Conservation (phyloP, 2,888 invertebrate species). For the Julus scanicus region DNA sequence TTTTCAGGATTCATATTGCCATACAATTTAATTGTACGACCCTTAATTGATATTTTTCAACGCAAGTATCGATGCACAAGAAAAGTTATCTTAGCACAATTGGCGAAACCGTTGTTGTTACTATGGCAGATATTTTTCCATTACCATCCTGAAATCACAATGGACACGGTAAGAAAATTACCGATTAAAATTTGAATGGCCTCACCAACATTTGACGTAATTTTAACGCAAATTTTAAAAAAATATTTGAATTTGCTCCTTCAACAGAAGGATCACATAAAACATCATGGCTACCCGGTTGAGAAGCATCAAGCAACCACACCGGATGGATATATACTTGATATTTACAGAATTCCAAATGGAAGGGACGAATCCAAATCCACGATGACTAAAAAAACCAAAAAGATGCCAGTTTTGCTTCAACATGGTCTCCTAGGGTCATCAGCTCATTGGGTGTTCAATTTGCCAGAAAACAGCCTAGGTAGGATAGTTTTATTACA, state of each 20-base stretch:
- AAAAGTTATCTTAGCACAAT: background rate
- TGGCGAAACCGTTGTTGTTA: constrained; percentile 2
- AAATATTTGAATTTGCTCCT: background rate
- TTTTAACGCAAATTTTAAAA: too few relatives aligned
- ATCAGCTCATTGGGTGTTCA: constrained; percentile 81
- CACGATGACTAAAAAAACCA: background rate
- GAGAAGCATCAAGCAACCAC: constrained; percentile 67
- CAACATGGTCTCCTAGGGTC: constrained; percentile 85
- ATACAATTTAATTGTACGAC: background rate
- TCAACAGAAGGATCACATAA: constrained; percentile 63
- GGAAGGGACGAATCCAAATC: constrained; percentile 56
- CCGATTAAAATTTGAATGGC: background rate
- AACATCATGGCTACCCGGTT: constrained; percentile 68
- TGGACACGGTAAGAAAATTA: background rate
- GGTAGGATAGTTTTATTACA: constrained; percentile 68
- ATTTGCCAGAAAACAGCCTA: constrained; percentile 75
- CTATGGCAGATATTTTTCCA: background rate
- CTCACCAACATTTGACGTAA: too few relatives aligned
- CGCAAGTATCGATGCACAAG: background rate
- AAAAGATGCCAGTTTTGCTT: constrained; percentile 69
- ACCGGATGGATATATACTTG: constrained; percentile 69
- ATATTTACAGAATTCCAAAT: constrained; percentile 70
- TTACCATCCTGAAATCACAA: constrained; percentile 6
- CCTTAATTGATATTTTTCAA: background rate
- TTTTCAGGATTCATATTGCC: background rate